Conservation (phyloP, 2,888 invertebrate genomes). For the Limnephilus auricula region DNA sequence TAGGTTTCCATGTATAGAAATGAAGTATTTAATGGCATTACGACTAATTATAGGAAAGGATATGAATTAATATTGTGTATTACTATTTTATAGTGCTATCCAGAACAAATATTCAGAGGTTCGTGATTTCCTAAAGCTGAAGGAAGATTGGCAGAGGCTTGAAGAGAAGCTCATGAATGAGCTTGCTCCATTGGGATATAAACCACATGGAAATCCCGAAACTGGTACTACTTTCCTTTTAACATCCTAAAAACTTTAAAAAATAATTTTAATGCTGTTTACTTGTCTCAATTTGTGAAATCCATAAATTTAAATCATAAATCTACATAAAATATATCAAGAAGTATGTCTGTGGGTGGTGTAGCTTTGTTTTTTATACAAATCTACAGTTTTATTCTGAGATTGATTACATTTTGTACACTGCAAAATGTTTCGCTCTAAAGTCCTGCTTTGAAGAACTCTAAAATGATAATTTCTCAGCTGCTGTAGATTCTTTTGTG, state of each 20-base stretch:
- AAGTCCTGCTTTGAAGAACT: neutral
- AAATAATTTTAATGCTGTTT: neutral
- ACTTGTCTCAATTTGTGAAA: neutral
- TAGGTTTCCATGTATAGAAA: neutral
- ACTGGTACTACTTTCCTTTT: neutral
- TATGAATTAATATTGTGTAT: constrained; percentile 19
- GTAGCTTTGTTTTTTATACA: too few species aligned
- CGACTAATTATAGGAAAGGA: neutral
- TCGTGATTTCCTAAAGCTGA: constrained; percentile 80
- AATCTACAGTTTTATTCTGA: too few species aligned
- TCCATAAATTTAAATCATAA: neutral
- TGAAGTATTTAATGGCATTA: neutral
- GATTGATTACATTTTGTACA: too few species aligned
- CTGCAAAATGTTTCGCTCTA: neutral
- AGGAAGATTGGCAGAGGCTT: constrained; percentile 79
- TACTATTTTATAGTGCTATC: constrained; percentile 75
- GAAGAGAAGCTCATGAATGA: constrained; percentile 79
- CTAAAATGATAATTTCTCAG: neutral
- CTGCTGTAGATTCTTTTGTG: neutral
- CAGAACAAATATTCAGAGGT: constrained; percentile 81
- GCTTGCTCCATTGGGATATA: constrained; percentile 74
- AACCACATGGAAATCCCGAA: constrained; percentile 68
- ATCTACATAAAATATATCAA: too few species aligned
- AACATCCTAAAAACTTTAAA: neutral
- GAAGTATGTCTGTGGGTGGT: too few species aligned